Conservation (phyloP, 2,888 invertebrate species). For the Lasioglossum zephyrum region DNA sequence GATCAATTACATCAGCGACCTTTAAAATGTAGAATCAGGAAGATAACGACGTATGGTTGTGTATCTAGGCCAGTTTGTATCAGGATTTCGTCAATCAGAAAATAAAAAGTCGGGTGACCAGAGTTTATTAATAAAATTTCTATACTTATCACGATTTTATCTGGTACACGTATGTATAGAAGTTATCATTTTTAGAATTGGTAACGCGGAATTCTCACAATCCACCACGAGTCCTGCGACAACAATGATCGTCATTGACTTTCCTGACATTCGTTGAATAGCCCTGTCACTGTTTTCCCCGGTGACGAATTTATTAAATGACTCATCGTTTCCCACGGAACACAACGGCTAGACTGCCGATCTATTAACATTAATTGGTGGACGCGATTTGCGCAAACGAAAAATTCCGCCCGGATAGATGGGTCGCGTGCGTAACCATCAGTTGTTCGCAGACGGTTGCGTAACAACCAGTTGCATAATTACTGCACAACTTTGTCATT, state of each 20-base stretch:
- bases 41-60: background rate
- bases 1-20: background rate
- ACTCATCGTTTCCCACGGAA: background rate
- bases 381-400: background rate
- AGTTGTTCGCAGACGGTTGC: background rate
- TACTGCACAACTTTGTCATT: background rate
- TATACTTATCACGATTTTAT: background rate
- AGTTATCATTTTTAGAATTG: background rate
- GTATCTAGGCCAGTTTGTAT: background rate
- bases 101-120: background rate
- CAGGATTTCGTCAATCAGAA: background rate
- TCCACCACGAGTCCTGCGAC: background rate
- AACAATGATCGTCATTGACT: background rate
- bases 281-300: background rate
- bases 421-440: background rate
- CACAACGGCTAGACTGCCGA: background rate
- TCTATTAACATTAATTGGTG: background rate
- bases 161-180: background rate
- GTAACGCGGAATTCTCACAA: background rate
- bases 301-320: background rate
- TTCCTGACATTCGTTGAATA: slow-evolving; percentile 13
- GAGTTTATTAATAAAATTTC: slow-evolving; percentile 4
- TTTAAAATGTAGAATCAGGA: background rate
- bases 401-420: background rate
- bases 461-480: slow-evolving; percentile 21